These are phyloP conservation scores for Umimayanthus kanabou DNA, from an alignment of 92 coral and sea anemone genomes.

Conservation along the genomic window DNA sequence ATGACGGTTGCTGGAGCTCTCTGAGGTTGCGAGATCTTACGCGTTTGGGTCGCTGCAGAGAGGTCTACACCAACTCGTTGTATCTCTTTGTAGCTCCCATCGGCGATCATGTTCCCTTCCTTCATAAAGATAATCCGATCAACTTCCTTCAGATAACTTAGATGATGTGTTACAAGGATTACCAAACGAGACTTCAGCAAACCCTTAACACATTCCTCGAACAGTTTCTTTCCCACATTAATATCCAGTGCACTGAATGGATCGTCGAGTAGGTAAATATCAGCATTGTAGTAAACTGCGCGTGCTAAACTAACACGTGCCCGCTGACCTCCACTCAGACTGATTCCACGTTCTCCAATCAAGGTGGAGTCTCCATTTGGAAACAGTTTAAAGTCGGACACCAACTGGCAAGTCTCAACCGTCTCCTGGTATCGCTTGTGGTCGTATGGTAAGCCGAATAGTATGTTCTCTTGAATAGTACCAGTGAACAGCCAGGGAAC, in stretches of 20 bases:
- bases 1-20: background rate
- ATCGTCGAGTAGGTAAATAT: slow-evolving; percentile 27
- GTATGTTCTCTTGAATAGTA: slow-evolving; percentile 27
- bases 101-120: slow-evolving; percentile 35
- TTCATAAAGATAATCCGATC: slow-evolving; percentile 33
- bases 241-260: slow-evolving; percentile 35
- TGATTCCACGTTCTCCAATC: slow-evolving; percentile 41
- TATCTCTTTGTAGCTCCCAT: slow-evolving; percentile 12
- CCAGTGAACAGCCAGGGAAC: slow-evolving; percentile 37
- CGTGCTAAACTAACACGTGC: slow-evolving; percentile 41
- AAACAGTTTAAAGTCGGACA: slow-evolving; percentile 29
- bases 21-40: background rate
- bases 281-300: slow-evolving; percentile 37
- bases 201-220: slow-evolving; percentile 31
- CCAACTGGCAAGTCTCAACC: slow-evolving; percentile 34
- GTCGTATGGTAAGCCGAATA: slow-evolving; percentile 36
- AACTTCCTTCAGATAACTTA: slow-evolving; percentile 27
- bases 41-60: background rate
- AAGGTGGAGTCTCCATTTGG: slow-evolving; percentile 31
- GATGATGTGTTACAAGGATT: slow-evolving; percentile 38
- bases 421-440: slow-evolving; percentile 26
- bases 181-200: slow-evolving; percentile 17
- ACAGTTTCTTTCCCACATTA: slow-evolving; percentile 33
- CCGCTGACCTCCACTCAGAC: slow-evolving; percentile 40
- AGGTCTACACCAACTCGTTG: slow-evolving; percentile 29